Conservation (phyloP, 2,797 vertebrate genomes). For the Mormyrus proboscirostris region DNA sequence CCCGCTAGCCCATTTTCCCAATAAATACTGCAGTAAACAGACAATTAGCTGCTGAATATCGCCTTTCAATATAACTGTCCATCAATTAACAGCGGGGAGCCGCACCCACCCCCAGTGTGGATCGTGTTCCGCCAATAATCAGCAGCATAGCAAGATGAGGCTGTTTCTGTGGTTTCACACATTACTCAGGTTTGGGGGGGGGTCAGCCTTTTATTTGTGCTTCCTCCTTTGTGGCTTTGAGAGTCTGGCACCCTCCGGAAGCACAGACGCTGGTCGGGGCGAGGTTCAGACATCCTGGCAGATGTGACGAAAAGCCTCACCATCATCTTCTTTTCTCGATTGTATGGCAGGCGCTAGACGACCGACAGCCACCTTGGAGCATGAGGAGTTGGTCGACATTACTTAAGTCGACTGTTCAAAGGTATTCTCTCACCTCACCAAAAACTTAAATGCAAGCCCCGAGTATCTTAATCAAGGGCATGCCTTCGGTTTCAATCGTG, state of each 20-base stretch:
- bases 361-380: not conserved
- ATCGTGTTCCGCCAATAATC: constrained; percentile 50
- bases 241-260: not conserved
- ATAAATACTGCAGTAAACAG: constrained; percentile 62
- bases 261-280: not conserved
- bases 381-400: not conserved
- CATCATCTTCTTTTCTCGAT: not conserved
- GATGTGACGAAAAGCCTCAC: not conserved
- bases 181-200: constrained; percentile 24
- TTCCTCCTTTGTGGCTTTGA: not conserved
- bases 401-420: not conserved
- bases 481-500: not conserved
- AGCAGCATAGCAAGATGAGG: constrained; percentile 46
- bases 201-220: not conserved
- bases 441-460: not conserved
- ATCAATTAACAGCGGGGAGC: constrained; percentile 55
- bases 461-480: not conserved
- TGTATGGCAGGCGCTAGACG: not conserved
- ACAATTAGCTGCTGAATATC: constrained; percentile 59
- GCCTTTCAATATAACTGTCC: constrained; percentile 55
- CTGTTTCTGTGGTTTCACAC: constrained; percentile 8
- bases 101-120: constrained; percentile 52
- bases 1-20: constrained; percentile 52
- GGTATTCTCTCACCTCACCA: not conserved
- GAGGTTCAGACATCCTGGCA: not conserved